A percentile compares a stretch with the other conserved stretches of the same genome.
Evolutionary conservation across 2,888 invertebrate genomes (phyloP).

Genomic region (Pammene fasciana): DNA sequence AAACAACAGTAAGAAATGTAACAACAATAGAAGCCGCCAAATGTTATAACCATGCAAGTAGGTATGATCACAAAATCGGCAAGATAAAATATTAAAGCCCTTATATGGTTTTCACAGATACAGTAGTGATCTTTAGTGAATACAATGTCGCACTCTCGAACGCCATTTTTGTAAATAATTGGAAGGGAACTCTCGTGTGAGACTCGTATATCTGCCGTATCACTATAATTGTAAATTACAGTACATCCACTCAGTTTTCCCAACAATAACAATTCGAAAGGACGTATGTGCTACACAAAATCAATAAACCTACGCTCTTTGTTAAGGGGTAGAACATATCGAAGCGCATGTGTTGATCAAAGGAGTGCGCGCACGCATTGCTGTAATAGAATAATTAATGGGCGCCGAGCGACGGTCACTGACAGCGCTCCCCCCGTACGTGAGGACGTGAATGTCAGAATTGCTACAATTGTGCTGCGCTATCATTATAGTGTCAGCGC

Average conservation of each 20-base stretch:
- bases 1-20: no score
- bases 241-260: slow-evolving; percentile 24
- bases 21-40: no score
- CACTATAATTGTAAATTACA: slow-evolving; percentile 28
- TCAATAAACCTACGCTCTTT: not conserved
- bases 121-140: not conserved
- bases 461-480: slow-evolving; percentile 40
- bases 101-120: no score
- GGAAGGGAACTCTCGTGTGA: slow-evolving; percentile 23
- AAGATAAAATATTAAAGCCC: no score
- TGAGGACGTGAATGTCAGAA: slow-evolving; percentile 49
- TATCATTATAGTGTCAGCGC: slow-evolving; percentile 32
- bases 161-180: slow-evolving; percentile 21
- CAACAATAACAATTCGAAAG: not conserved
- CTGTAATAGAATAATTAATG: slow-evolving; percentile 80
- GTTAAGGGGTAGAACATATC: slow-evolving; percentile 45
- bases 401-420: slow-evolving; percentile 68
- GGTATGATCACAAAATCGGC: no score
- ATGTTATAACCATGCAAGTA: no score
- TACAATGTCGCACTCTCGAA: not conserved
- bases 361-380: slow-evolving; percentile 69
- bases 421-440: slow-evolving; percentile 57
- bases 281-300: not conserved
- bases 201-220: slow-evolving; percentile 10
- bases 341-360: slow-evolving; percentile 65